Conservation (phyloP, 2,113 vertebrate genomes). For the Megaleporinus macrocephalus region DNA sequence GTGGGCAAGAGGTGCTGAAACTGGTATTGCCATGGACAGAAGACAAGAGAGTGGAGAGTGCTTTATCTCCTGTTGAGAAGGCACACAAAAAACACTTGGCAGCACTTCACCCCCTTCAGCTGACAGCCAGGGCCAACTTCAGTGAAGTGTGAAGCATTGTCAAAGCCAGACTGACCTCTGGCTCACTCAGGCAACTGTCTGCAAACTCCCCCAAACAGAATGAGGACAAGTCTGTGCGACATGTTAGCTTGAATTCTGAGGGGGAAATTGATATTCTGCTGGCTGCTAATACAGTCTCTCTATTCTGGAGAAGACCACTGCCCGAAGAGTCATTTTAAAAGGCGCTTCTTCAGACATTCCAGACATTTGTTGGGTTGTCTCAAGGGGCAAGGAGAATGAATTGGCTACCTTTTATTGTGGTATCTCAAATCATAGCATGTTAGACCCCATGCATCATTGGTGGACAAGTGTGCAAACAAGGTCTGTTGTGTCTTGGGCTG, state of each 20-base stretch:
- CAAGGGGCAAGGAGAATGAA: not conserved
- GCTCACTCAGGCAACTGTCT: not conserved
- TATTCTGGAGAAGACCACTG: not conserved
- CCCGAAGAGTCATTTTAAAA: not conserved
- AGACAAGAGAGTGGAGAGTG: not conserved
- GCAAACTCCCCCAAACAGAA: not conserved
- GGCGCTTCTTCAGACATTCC: not conserved
- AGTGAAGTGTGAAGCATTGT: slow-evolving; percentile 21
- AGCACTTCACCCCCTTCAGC: not conserved
- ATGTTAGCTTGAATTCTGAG: slow-evolving; percentile 3
- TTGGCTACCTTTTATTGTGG: not conserved
- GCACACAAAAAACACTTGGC: slow-evolving; percentile 15
- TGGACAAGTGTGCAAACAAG: too few species aligned
- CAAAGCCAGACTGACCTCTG: slow-evolving; percentile 10
- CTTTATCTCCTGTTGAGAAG: not conserved
- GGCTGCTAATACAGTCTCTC: not conserved
- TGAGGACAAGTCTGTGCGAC: not conserved
- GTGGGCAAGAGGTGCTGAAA: not conserved
- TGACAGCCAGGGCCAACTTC: slow-evolving; percentile 29
- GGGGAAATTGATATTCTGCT: not conserved
- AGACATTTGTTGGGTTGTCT: not conserved
- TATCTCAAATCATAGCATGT: not conserved
- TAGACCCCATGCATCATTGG: too few species aligned
- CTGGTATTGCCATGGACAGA: not conserved
- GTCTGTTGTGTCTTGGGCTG: too few species aligned